A percentile compares a stretch with the other conserved stretches of the same genome.
Conservation (phyloP, 2,797 vertebrate species). For the Heterohyrax brucei region DNA sequence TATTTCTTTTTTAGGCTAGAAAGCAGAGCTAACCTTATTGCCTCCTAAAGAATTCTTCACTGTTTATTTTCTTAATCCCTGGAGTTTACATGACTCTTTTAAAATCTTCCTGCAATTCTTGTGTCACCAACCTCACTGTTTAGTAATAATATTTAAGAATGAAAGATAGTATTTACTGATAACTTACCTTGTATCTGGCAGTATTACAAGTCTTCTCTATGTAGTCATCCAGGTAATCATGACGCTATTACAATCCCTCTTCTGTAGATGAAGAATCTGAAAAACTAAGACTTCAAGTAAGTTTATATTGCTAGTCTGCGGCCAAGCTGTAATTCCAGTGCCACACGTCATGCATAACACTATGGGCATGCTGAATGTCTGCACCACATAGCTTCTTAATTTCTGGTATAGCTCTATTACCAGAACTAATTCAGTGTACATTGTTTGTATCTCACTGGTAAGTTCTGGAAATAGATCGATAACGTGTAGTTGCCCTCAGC, state of each 20-base stretch:
- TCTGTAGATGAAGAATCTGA: neutral
- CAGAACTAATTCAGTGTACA: neutral
- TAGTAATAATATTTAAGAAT: neutral
- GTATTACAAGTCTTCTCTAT: neutral
- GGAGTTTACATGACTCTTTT: neutral
- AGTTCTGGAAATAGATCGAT: neutral
- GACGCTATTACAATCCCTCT: neutral
- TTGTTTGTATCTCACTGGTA: neutral
- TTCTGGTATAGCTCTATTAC: neutral
- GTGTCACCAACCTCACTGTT: neutral
- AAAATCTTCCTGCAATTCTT: neutral
- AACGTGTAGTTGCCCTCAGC: neutral
- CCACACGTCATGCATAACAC: neutral
- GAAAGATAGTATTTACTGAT: neutral
- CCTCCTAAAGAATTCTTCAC: neutral
- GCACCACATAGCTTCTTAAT: neutral
- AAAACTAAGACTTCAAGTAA: neutral
- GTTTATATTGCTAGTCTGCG: neutral
- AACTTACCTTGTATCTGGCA: neutral
- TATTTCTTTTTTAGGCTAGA: neutral
- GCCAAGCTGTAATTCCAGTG: neutral
- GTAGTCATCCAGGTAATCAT: neutral
- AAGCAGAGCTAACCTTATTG: neutral
- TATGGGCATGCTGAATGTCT: neutral
- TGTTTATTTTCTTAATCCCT: neutral